A percentile compares a stretch with the other conserved stretches of the same genome.
Evolutionary conservation across 2,113 vertebrate species (phyloP).

Genomic region (Phalacrocorax pelagicus): DNA sequence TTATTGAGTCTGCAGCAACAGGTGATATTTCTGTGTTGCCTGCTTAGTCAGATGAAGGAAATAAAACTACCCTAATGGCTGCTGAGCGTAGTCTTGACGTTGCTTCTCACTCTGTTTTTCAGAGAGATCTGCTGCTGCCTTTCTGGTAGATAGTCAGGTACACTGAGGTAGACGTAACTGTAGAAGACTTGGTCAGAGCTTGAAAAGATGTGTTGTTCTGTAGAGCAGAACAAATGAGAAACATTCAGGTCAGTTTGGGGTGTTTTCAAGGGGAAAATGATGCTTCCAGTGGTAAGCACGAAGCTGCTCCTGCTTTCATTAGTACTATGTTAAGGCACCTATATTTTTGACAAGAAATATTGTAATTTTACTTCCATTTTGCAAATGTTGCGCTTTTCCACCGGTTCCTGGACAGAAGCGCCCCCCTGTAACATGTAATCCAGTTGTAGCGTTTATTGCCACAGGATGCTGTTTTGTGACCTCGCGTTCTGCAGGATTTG

Average conservation of each 20-base stretch:
- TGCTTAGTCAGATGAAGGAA: not conserved
- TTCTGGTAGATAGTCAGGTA: too few relatives aligned
- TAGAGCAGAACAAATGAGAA: not conserved
- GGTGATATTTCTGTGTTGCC: not conserved
- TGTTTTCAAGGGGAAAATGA: not conserved
- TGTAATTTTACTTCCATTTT: not conserved
- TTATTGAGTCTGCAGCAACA: not conserved
- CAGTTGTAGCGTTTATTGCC: not conserved
- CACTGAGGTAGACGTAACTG: not conserved
- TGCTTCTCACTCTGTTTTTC: not conserved
- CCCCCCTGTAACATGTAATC: not conserved
- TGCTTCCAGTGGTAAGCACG: not conserved
- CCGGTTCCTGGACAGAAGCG: not conserved
- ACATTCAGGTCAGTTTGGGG: not conserved
- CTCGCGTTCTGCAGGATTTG: not conserved
- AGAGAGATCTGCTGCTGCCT: not conserved
- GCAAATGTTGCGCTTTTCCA: not conserved
- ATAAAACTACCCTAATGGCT: not conserved
- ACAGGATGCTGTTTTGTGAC: not conserved
- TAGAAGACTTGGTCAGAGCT: not conserved
- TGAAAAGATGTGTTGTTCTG: not conserved
- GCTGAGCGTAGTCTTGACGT: not conserved
- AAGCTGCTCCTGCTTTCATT: not conserved
- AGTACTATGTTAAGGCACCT: too few relatives aligned
- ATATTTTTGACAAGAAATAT: not conserved